Conservation (phyloP, 2,888 invertebrate genomes). For the Drosophila greeni region DNA sequence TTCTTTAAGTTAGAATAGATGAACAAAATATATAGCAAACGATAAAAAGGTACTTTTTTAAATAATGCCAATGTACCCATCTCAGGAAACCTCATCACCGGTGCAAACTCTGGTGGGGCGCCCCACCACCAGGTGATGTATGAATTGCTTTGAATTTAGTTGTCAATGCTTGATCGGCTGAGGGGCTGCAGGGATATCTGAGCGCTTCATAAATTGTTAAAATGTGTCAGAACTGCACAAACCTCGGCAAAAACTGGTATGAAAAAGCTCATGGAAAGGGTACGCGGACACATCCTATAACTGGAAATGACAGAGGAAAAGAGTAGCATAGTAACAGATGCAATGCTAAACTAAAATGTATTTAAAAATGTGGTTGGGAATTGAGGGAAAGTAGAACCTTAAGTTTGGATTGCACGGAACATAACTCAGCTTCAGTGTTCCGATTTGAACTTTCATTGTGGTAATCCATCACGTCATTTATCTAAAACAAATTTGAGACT, state of each 20-base stretch:
- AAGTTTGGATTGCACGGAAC: neutral
- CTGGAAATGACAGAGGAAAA: slow-evolving; percentile 56
- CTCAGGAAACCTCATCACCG: slow-evolving; percentile 1
- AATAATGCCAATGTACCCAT: neutral
- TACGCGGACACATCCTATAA: slow-evolving; percentile 38
- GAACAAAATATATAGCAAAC: neutral
- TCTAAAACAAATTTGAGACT: no score
- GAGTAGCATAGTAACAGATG: slow-evolving; percentile 57
- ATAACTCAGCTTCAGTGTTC: no score
- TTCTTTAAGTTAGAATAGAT: no score
- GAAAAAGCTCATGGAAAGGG: slow-evolving; percentile 32
- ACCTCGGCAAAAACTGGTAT: slow-evolving; percentile 44
- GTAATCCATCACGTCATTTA: no score
- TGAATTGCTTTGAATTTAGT: slow-evolving; percentile 77
- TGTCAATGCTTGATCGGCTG: slow-evolving; percentile 64
- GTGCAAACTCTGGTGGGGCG: neutral
- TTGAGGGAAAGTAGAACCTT: neutral
- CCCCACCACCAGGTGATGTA: slow-evolving; percentile 55
- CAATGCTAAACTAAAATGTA: slow-evolving; percentile 51
- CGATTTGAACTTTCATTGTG: no score
- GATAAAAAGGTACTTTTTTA: neutral
- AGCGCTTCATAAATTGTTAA: slow-evolving; percentile 73
- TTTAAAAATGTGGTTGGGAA: slow-evolving; percentile 7
- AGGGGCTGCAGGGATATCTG: slow-evolving; percentile 29
- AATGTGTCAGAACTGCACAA: slow-evolving; percentile 65